Conservation (phyloP, 2,113 vertebrate genomes). For the Damaliscus lunatus region DNA sequence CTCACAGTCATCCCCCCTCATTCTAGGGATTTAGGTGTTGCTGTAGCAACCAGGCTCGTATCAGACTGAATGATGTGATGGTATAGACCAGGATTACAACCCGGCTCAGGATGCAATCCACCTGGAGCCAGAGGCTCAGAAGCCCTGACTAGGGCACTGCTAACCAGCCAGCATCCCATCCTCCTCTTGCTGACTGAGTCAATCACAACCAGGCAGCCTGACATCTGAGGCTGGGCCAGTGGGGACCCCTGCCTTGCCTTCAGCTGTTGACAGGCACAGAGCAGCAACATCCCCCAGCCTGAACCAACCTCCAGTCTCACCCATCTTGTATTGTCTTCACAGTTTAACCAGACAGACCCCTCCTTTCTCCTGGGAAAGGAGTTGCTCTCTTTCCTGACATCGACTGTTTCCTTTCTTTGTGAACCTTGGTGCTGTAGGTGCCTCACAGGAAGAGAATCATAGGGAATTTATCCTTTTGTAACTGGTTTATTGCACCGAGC, state of each 20-base stretch:
- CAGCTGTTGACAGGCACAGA: not conserved
- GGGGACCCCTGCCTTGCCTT: not conserved
- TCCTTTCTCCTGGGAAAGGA: not conserved
- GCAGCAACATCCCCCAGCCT: not conserved
- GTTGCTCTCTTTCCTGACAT: not conserved
- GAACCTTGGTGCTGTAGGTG: not conserved
- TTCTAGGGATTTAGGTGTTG: not conserved
- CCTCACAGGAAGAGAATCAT: not conserved
- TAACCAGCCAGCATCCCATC: not conserved
- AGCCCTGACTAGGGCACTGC: not conserved
- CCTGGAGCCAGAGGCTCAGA: not conserved
- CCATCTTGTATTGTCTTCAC: not conserved
- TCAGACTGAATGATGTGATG: not conserved
- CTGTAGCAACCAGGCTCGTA: not conserved
- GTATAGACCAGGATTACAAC: too few relatives aligned
- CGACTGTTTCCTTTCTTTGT: not conserved
- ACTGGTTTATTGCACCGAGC: not conserved
- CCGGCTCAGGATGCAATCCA: accelerated
- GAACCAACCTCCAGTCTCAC: not conserved
- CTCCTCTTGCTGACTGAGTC: not conserved
- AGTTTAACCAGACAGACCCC: not conserved
- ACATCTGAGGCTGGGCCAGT: not conserved
- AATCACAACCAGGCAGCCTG: not conserved
- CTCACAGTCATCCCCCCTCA: not conserved
- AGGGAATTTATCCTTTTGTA: not conserved